Evolutionary conservation across 2,888 invertebrate species (phyloP), one percentile per base, ranked within the genome.

Genomic region (Cataglyphis rosenhaueri): DNA sequence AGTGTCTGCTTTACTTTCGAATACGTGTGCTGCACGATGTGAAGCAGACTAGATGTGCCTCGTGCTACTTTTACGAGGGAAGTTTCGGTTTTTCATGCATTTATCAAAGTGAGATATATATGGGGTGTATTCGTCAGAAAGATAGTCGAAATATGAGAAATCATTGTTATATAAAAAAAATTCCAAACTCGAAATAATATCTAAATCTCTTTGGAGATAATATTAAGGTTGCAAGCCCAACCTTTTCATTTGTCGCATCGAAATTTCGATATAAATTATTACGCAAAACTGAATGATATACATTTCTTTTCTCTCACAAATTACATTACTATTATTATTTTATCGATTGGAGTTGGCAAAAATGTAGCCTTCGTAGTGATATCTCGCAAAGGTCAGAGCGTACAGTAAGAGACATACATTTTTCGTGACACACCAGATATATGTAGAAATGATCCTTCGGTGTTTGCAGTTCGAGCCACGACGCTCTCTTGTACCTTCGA

Each of bases 391-490:
- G 15, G 0, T 57, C 29, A 29, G 25, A n/a, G 6, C 2, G 1
- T n/a, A 48, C 18, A 48, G 5, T 15, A 18, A 48, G 32, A 25
- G 9, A 41, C 21, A 21, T 65, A 57, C 21, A 10, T 25, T 35
- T 59, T 18, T 70, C 10, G 8, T 18, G 71, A 21, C 29, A 52
- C 76, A 57, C 84, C 73, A n/a, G 81, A 85, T 79, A 85, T 79
- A 70, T 87, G 83, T 87, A 89, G 85, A 88, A 85, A 92, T 91
- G 92, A 91, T 85, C 87, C 92, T 91, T 82, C 90, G 89, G 90
- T 92, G 92, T 93, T 91, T 89, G 88, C 89, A 89, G 91, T 89
- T 90, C 89, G 89, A 87, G 68, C 84, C 84, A 89, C 76, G 89
- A 87, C 87, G 61, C 79, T 84, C 85, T 66, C 52, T 81, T 84